Conservation (phyloP, 2,113 vertebrate genomes). For the human (Homo sapiens) region GRCh38 chr20:63725501-63726000, state of each 20-base stretch:
- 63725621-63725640: background rate
- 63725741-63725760: background rate
- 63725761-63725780: background rate
- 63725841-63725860: too few relatives aligned
- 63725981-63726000: too few relatives aligned
- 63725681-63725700: background rate
- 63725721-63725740: background rate
- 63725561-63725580: background rate
- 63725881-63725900: too few relatives aligned
- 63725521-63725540: background rate
- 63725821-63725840: too few relatives aligned
- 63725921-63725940: too few relatives aligned
- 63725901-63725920: too few relatives aligned
- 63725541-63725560: background rate
- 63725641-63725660: background rate
- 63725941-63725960: too few relatives aligned
- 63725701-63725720: background rate
- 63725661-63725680: background rate
- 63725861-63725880: too few relatives aligned
- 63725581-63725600: background rate
- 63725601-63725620: background rate
- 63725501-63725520: background rate
- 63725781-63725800: background rate
- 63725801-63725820: background rate
- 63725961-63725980: too few relatives aligned